A percentile compares a stretch with the other conserved stretches of the same genome.
These are phyloP conservation scores for Apodemia hepburni DNA, from an alignment of 2,888 invertebrate species.

Conservation along the genomic window DNA sequence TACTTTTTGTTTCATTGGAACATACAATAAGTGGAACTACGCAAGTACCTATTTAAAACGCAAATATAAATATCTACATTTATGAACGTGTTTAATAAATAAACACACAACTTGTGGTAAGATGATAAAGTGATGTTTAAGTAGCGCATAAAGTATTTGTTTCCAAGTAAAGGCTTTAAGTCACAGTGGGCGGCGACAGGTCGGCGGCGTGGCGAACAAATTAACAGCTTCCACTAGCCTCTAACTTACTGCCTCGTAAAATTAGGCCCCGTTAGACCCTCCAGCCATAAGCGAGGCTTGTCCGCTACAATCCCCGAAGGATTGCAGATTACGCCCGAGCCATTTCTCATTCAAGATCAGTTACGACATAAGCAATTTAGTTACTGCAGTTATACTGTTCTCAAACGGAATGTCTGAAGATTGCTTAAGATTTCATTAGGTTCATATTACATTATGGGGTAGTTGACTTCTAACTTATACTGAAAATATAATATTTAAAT, in stretches of 20 bases:
- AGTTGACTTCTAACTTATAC: no score
- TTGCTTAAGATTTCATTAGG: slow-evolving; percentile 8
- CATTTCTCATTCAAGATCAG: slow-evolving; percentile 53
- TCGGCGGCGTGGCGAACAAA: slow-evolving; percentile 63
- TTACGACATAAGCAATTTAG: slow-evolving; percentile 39
- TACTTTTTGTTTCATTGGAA: no score
- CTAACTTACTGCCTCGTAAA: slow-evolving; percentile 77
- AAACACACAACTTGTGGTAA: neutral
- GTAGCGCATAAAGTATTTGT: slow-evolving; percentile 1
- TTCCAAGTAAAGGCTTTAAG: slow-evolving; percentile 48
- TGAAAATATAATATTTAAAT: no score
- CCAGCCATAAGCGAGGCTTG: slow-evolving; percentile 45
- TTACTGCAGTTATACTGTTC: slow-evolving; percentile 3
- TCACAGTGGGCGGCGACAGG: slow-evolving; percentile 75
- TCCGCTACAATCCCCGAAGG: slow-evolving; percentile 45
- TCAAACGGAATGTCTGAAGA: neutral
- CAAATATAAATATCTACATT: no score
- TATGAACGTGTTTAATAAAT: no score
- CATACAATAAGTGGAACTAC: no score
- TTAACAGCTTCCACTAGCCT: slow-evolving; percentile 74
- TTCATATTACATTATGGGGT: neutral
- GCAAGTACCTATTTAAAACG: no score
- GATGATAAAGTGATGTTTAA: slow-evolving; percentile 25
- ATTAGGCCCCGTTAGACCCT: slow-evolving; percentile 72
- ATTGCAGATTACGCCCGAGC: slow-evolving; percentile 47